phyloP scores from a whole-genome alignment of 2,888 invertebrate genomes.

The Sinohyriopsis cumingii region DNA sequence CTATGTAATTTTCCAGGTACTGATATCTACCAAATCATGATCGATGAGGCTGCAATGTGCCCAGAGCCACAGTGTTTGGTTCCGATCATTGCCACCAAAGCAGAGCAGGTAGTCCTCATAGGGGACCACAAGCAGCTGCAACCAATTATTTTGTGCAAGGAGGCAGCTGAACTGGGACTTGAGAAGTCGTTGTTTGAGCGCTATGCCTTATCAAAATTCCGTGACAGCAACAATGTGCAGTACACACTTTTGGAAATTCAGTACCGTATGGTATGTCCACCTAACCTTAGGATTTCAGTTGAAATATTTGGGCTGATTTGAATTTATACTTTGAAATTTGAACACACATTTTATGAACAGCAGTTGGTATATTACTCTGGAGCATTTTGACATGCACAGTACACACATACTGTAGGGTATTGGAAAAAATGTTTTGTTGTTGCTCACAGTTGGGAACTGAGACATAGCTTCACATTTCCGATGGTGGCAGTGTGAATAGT shows the following conservation, averaged over 20 bases:
- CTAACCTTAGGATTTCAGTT: too few species aligned
- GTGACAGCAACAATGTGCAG: conserved; percentile 22
- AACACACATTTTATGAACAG: too few species aligned
- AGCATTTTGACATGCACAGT: too few species aligned
- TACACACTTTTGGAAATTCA: conserved; percentile 50
- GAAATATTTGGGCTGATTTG: too few species aligned
- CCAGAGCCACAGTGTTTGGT: conserved; percentile 61
- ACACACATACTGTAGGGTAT: too few species aligned
- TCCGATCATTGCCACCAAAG: conserved; percentile 52
- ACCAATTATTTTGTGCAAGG: conserved; percentile 56
- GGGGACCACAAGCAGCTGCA: conserved; percentile 67
- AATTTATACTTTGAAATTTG: too few species aligned
- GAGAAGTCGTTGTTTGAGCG: conserved; percentile 42
- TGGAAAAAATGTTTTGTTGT: too few species aligned
- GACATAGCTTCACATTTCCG: too few species aligned
- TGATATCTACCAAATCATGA: conserved; percentile 44
- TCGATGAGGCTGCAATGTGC: conserved; percentile 67
- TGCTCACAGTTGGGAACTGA: too few species aligned
- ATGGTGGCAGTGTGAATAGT: too few species aligned
- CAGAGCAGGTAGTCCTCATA: conserved; percentile 59
- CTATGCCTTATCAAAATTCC: conserved; percentile 8
- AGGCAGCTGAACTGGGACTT: conserved; percentile 41
- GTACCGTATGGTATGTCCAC: conserved; percentile 53
- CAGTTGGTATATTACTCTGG: too few species aligned
- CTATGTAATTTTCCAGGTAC: too few species aligned